Evolutionary conservation across 2,888 invertebrate species (phyloP), one percentile per base, ranked within the genome.

Genomic region (Sarcophaga rosellei): DNA sequence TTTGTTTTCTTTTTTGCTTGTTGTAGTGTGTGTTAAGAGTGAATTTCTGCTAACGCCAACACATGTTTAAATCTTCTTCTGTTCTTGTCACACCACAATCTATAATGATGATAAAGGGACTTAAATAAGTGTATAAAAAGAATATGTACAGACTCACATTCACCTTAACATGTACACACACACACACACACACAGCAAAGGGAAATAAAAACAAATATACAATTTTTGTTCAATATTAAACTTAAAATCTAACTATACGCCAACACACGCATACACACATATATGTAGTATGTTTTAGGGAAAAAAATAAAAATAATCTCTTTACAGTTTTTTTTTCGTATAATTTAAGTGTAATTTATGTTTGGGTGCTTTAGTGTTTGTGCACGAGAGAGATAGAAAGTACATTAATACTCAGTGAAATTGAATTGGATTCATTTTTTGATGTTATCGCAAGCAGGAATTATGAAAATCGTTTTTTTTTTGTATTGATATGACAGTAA

Each of bases 31-130:
- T 53, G 53, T 53, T 65, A 65, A 17, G 17, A 59, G 57, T 21
- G 21, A 47, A 47, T 8, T 73, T 12, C 8, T 25, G 79, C 69
- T 3, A 44, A 78, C 35, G 21, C 25, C 79, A 79, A 70, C 44
- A 79, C 70, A 79, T 79, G 70, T 44, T 79, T 65, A 72, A 57
- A 8, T 72, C 79, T 73, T 57, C 12, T 57, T 20, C 65, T 66
- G 25, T 23, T 65, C 12, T 25, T 72, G 73, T 61, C 66, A 45
- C 2, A 20, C 59, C 35, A 23, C 47, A 59, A 66, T 65, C 79
- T n/a, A 45, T 23, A 25, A 73, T 66, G 57, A 72, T 45, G 73
- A 73, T 47, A 66, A 53, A 61, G 61, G n/a, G 61, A 10, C 35
- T 59, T 20, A 59, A 69, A 61, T 57, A 20, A 45, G 59, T 63